Conservation (phyloP, 2,113 vertebrate species). For the Dromiciops gliroides region DNA sequence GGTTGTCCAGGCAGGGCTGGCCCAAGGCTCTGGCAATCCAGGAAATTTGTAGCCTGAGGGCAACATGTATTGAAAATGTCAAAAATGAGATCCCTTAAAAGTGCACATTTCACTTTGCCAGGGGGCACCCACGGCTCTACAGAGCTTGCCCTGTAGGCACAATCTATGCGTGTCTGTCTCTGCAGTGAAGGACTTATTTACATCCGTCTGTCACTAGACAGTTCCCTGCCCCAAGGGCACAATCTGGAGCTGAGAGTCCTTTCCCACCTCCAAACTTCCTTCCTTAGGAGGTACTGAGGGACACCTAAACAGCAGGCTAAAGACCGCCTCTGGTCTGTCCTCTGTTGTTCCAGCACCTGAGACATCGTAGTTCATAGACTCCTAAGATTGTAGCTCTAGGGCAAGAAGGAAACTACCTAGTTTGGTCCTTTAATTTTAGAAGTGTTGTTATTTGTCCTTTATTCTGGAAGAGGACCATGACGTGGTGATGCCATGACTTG, state of each 20-base stretch:
- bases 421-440: background rate
- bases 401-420: background rate
- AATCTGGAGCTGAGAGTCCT: background rate
- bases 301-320: background rate
- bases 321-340: background rate
- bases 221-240: background rate
- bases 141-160: background rate
- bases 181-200: background rate
- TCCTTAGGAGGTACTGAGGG: background rate
- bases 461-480: no score
- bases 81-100: constrained; percentile 1
- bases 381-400: background rate
- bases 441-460: no score
- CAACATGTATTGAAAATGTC: background rate
- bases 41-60: background rate
- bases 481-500: no score
- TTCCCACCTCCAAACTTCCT: background rate
- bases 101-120: background rate
- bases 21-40: background rate
- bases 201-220: background rate
- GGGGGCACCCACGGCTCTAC: background rate
- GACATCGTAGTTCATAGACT: background rate
- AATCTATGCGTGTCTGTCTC: background rate
- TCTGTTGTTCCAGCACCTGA: background rate
- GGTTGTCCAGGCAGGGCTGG: background rate